These are phyloP conservation scores for rat (Rattus norvegicus) DNA, from an alignment of 2,113 vertebrate genomes.

Conservation along the genomic window GRCr8 NC_086031.1:32712001-32712500, in stretches of 20 bases:
- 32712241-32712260: constrained; percentile 85
- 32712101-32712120: constrained; percentile 98
- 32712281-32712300: constrained; percentile 64
- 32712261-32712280: constrained; percentile 58
- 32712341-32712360: neutral
- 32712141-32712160: constrained; percentile 89
- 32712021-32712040: constrained; percentile 94
- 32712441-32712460: neutral
- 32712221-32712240: constrained; percentile 76
- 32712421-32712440: neutral
- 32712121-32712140: constrained; percentile 90
- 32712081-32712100: constrained; percentile 96
- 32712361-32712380: constrained; percentile 74
- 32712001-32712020: constrained; percentile 91
- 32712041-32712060: constrained; percentile 92
- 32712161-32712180: constrained; percentile 67
- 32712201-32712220: constrained; percentile 15
- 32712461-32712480: constrained; percentile 6
- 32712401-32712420: constrained; percentile 37
- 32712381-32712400: neutral
- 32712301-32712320: constrained; percentile 53
- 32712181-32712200: neutral
- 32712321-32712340: constrained; percentile 79
- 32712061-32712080: constrained; percentile 97
- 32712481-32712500: neutral